phyloP scores from a whole-genome alignment of 2,113 vertebrate genomes.

The Anguilla rostrata region DNA sequence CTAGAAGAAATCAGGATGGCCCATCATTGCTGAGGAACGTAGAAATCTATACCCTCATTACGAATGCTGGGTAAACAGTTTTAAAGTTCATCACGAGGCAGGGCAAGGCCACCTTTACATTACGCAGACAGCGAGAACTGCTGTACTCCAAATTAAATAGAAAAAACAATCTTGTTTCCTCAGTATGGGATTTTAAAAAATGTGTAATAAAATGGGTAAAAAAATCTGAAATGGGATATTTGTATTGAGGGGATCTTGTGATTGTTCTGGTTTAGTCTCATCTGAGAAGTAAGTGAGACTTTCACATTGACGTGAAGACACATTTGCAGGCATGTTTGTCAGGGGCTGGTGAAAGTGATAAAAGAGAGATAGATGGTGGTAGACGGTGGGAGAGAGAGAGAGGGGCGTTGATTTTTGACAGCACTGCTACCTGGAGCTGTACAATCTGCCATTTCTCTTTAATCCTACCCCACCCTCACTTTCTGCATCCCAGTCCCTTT shows the following conservation, averaged over 20 bases:
- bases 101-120: not conserved
- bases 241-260: not conserved
- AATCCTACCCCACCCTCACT: not conserved
- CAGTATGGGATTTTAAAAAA: not conserved
- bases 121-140: not conserved
- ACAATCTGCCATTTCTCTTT: conserved; percentile 22
- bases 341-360: not conserved
- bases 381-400: not conserved
- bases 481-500: not conserved
- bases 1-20: not conserved
- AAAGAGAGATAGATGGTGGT: not conserved
- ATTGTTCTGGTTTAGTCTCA: conserved; percentile 11
- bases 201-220: no score
- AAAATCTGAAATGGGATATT: not conserved
- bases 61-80: not conserved
- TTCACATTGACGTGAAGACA: not conserved
- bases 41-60: not conserved
- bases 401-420: conserved; percentile 22
- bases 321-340: not conserved
- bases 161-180: not conserved
- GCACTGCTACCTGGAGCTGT: conserved; percentile 10
- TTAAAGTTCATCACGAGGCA: not conserved
- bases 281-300: not conserved
- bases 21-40: not conserved
- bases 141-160: not conserved